Conservation (phyloP, 2,888 invertebrate genomes). For the Conchocele bisecta region DNA sequence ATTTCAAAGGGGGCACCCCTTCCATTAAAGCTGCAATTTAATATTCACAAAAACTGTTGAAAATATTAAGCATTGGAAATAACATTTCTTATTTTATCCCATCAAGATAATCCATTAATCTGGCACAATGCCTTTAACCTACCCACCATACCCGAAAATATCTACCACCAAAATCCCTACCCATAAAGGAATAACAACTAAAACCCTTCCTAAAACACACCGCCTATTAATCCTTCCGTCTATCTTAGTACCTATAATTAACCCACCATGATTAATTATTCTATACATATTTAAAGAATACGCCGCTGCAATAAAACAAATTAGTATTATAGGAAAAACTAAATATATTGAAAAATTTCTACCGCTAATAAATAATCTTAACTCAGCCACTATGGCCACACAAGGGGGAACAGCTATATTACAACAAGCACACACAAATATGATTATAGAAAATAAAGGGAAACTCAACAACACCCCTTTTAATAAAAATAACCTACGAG, state of each 20-base stretch:
- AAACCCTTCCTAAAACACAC: not conserved
- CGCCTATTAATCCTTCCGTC: not conserved
- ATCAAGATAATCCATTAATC: no score
- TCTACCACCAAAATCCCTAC: not conserved
- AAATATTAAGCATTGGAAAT: no score
- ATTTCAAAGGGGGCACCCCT: no score
- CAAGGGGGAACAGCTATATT: conserved; percentile 88
- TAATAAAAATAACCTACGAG: conserved; percentile 86
- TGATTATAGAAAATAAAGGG: conserved; percentile 86
- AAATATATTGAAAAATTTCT: not conserved
- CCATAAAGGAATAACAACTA: not conserved
- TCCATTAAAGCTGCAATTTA: no score
- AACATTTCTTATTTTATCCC: no score
- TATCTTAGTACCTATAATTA: not conserved
- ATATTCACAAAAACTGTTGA: no score
- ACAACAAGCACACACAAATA: conserved; percentile 86
- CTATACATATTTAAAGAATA: conserved; percentile 22
- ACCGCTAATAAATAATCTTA: conserved; percentile 70
- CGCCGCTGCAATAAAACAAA: conserved; percentile 7
- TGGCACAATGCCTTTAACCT: no score
- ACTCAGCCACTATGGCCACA: conserved; percentile 88
- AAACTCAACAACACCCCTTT: conserved; percentile 80
- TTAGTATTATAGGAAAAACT: not conserved
- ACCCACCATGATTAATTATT: conserved; percentile 16
- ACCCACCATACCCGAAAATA: no score